Base-by-base conservation (phyloP, 2,113 vertebrate species). In the Trinectes maculatus region DNA sequence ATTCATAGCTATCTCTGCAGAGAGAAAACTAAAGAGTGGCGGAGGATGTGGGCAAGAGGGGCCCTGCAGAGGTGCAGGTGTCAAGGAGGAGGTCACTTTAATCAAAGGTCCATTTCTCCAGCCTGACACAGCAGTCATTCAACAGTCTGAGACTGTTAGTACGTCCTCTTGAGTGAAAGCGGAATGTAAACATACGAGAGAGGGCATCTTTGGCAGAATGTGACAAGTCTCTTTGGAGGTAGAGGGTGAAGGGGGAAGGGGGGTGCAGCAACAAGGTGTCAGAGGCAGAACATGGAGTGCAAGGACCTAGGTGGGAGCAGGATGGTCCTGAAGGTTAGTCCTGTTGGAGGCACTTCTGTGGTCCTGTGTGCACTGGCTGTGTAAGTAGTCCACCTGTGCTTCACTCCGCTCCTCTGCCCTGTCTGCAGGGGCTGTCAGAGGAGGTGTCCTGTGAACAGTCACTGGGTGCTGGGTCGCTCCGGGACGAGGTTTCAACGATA, bases 141-240 rank as follows among this genome's bases (percentile, higher is more conserved):
- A 57, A 29, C 8, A 47, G 42, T 36, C n/a, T 42, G 67, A 71
- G 60, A 67, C 26, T 7, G 28, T 42, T 28, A 64, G 40, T 39
- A 31, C 73, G 79, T 79, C 77, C 74, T 79, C 69, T 79, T 51
- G 64, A 71, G 70, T 59, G 60, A 75, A 67, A 76, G 36, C 65
- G 80, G 76, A 86, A 85, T 90, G 90, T 91, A 92, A 92, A 93
- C 91, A 90, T 83, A 87, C 77, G 86, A 79, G 60, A 91, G 64
- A 83, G n/a, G n/a, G 81, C 80, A 83, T 89, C 89, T 92, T 91
- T 93, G 92, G 90, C 92, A 93, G 91, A 91, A 47, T 76, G 72
- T 83, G 76, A 90, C 68, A 79, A 80, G 81, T 89, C 71, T 91
- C 75, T 85, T 85, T 85, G 88, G 91, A 93, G 92, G 93, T 93